Base-by-base conservation (phyloP, 2,888 invertebrate species). In the Caenorhabditis angaria region DNA sequence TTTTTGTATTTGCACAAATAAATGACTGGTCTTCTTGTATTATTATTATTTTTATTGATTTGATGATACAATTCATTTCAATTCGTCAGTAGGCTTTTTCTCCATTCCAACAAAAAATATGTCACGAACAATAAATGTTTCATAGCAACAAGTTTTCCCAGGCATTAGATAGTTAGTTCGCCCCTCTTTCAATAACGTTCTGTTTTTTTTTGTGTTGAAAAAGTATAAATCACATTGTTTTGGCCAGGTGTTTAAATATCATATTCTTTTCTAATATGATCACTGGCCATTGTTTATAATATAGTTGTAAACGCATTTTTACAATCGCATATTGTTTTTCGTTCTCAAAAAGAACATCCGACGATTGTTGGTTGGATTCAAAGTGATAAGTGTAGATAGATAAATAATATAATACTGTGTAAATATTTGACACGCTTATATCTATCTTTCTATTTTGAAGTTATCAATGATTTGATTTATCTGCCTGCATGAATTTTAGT, bases 1-100 rank as follows among this genome's bases (percentile, higher is more conserved):
- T 54, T 64, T 24, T 51, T 18, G 18, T 69, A 48, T 70, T 47
- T 70, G 32, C 48, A 53, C 57, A 65, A 58, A 35, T 48, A 50
- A 50, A 61, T 32, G 48, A n/a, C 51, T 67, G 24, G 20, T 4
- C 24, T 20, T 48, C 48, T 24, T 50, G 22, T 20, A 50, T 24
- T 24, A 18, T 24, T 50, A 24, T 50, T 50, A 8, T 8, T 50
- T 50, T n/a, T n/a, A n/a, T n/a, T 41, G 41, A 41, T 41, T 41
- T 41, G 41, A 41, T 41, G 41, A 14, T 41, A 18, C 18, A 41
- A 12, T 14, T 12, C 10, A 3, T 41, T 18, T 41, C 41, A 12
- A 41, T 41, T 41, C 10, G 41, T 41, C n/a, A 12, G 5, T 41
- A 12, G 41, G 14, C 18, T 41, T 41, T 41, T 41, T 41, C 18